These are phyloP conservation scores for Chrysina gloriosa DNA, from an alignment of 2,888 invertebrate species.

Conservation along the genomic window DNA sequence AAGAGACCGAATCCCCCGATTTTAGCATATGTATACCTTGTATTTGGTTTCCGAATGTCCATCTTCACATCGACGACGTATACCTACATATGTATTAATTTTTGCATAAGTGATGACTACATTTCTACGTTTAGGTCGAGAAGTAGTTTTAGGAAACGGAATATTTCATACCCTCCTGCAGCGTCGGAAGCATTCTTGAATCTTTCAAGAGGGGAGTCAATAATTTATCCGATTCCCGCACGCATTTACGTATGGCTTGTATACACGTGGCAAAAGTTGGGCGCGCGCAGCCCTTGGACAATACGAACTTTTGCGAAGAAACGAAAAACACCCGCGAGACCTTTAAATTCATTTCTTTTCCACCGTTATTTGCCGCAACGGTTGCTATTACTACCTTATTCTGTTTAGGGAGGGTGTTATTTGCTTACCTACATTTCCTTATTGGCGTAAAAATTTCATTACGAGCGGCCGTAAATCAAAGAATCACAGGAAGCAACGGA, in stretches of 20 bases:
- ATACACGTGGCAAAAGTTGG: slow-evolving; percentile 12
- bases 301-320: slow-evolving; percentile 7
- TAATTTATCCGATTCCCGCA: slow-evolving; percentile 29
- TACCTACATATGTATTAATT: slow-evolving; percentile 3
- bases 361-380: slow-evolving; percentile 20
- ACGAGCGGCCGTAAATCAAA: slow-evolving; percentile 10
- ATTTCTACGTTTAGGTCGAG: slow-evolving; percentile 6
- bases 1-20: too few species aligned
- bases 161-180: slow-evolving; percentile 17
- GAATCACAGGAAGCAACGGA: background rate
- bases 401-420: slow-evolving; percentile 8
- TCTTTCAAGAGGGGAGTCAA: slow-evolving; percentile 28
- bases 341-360: slow-evolving; percentile 23
- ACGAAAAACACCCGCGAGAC: slow-evolving; percentile 14
- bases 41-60: too few species aligned
- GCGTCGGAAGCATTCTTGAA: slow-evolving; percentile 15
- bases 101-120: slow-evolving; percentile 25
- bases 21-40: too few species aligned
- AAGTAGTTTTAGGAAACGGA: slow-evolving; percentile 1
- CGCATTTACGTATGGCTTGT: slow-evolving; percentile 5
- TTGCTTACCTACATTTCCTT: slow-evolving; percentile 11
- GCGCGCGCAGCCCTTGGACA: slow-evolving; percentile 2
- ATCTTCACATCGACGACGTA: too few species aligned
- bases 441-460: slow-evolving; percentile 20
- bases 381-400: slow-evolving; percentile 20